Base-by-base conservation (phyloP, 2,888 invertebrate species). In the Rhimphoctona megacephalus region DNA sequence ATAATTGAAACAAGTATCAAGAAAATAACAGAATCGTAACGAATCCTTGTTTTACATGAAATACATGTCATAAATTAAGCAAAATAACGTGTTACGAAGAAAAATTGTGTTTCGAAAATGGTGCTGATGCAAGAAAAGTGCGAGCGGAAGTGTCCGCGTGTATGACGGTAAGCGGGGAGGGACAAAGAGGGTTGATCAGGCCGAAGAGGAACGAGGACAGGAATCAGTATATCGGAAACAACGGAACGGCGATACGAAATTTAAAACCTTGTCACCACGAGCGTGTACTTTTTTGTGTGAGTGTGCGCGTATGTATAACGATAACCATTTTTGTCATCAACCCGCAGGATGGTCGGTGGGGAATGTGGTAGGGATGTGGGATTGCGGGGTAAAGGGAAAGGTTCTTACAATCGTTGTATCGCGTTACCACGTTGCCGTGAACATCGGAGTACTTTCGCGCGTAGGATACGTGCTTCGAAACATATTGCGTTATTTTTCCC, bases 291-390 rank as follows among this genome's bases (percentile, higher is more conserved):
- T 52, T 9, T 2, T 8, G 22, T 36, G 52, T 22, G 22, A 11
- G 67, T 46, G 61, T 36, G 49, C 19, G 77, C 49, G 83, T 54
- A 39, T 74, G 77, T 81, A 77, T 83, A 81, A 84, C 88, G 88
- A 87, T 86, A 86, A 88, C 84, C 84, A 83, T 84, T 88, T 87
- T 86, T 83, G 83, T 88, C 85, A 81, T 84, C 82, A 61, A 66
- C 81, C 84, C 87, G 81, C 85, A 87, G 81, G 66, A 73, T 70
- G 66, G 61, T 74, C 70, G 70, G 78, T 77, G 82, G 52, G 17
- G 43, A 54, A 33, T 30, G 85, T 70, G 79, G 74, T 74, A 67
- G 76, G 81, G 46, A 49, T 64, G 74, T 33, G 66, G 76, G 66
- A 70, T 66, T 49, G 30, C 46, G 67, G 61, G 79, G 61, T 36